A percentile compares a stretch with the other conserved stretches of the same genome.
Evolutionary conservation across 2,888 invertebrate species (phyloP).

Genomic region (Acholoe squamosa): DNA sequence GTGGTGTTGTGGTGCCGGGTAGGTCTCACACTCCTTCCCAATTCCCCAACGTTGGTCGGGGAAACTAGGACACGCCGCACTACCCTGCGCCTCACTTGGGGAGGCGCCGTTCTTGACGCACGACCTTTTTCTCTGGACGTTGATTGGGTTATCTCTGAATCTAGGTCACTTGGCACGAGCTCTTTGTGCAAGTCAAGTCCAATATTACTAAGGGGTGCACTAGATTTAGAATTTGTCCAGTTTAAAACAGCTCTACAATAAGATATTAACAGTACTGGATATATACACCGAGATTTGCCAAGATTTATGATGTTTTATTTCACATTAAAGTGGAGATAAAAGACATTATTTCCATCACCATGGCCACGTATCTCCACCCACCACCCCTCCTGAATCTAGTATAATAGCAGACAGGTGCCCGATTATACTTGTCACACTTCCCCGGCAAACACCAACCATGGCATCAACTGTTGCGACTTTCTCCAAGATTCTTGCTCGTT

Average conservation of each 20-base stretch:
- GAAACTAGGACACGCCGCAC: too few species aligned
- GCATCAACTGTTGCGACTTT: conserved; percentile 68
- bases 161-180: not conserved
- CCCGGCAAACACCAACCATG: conserved; percentile 49
- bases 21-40: too few species aligned
- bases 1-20: too few species aligned
- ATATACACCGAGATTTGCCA: too few species aligned
- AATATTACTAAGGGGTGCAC: not conserved
- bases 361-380: not conserved
- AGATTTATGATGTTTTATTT: not conserved
- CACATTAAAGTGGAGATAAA: not conserved
- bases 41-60: too few species aligned
- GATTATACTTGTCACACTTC: not conserved
- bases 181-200: conserved; percentile 5
- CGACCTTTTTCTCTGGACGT: not conserved
- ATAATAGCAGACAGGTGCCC: not conserved
- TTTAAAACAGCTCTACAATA: too few species aligned
- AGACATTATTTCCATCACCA: not conserved
- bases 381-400: not conserved
- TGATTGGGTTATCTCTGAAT: not conserved
- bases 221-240: too few species aligned
- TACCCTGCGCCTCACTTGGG: too few species aligned
- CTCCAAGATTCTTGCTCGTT: conserved; percentile 75
- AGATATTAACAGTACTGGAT: too few species aligned
- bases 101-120: conserved; percentile 39